phyloP scores from a whole-genome alignment of 2,888 invertebrate genomes.

The Gymnosoma rotundatum region DNA sequence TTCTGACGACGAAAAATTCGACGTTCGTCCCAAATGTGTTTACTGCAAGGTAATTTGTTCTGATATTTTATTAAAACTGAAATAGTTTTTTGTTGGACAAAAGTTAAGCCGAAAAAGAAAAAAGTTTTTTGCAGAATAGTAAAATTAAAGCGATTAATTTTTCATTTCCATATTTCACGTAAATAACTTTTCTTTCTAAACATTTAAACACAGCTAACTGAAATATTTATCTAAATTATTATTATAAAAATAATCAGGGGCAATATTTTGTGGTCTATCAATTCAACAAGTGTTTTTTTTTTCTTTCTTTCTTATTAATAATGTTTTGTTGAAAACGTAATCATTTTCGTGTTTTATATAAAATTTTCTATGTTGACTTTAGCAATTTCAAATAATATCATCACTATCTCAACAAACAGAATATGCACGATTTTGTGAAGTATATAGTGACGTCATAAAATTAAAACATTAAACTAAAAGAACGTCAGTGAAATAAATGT shows the following conservation, averaged over 20 bases:
- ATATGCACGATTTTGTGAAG: constrained; percentile 6
- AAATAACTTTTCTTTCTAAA: too few relatives aligned
- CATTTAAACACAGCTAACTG: too few relatives aligned
- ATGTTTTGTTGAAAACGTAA: constrained; percentile 41
- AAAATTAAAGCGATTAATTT: too few relatives aligned
- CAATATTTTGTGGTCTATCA: not conserved
- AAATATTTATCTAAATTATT: not conserved
- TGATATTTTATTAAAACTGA: too few relatives aligned
- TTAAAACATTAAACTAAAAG: constrained; percentile 30
- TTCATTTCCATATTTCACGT: too few relatives aligned
- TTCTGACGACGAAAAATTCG: too few relatives aligned
- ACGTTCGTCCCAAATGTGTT: too few relatives aligned
- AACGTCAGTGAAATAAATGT: constrained; percentile 25
- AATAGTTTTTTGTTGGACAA: too few relatives aligned
- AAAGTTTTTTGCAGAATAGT: too few relatives aligned
- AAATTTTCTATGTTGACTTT: constrained; percentile 27
- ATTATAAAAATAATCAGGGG: not conserved
- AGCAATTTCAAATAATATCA: constrained; percentile 33
- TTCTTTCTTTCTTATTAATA: constrained; percentile 8
- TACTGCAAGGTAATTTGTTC: too few relatives aligned
- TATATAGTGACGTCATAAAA: constrained; percentile 38
- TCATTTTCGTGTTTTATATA: constrained; percentile 13
- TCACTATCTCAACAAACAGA: not conserved
- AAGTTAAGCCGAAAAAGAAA: too few relatives aligned
- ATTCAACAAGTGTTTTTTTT: constrained; percentile 63